Evolutionary conservation across 2,113 vertebrate species (phyloP), one percentile per base, ranked within the genome.

Genomic region (Saguinus midas): DNA sequence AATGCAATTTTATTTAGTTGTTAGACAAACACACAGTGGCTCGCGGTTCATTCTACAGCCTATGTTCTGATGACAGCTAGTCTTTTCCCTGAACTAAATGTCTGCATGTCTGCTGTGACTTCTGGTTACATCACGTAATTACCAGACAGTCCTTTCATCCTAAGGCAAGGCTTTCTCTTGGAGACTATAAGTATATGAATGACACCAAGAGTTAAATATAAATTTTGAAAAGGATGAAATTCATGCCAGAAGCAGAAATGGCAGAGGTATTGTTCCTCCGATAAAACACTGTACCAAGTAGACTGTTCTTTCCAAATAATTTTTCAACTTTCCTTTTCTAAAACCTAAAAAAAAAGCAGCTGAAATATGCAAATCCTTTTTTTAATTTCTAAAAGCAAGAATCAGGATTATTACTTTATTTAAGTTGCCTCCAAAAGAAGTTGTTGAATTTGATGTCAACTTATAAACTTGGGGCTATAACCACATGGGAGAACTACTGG

Each of bases 1-100:
- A 96, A 1, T 6, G 35, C 76, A 78, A 58, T 97, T 95, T 95
- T 92, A 97, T 94, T 95, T 80, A 48, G 61, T 20, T 64, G 37
- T 81, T 25, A 9, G 78, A 78, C 73, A 95, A 97, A 95, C 68
- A 97, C 86, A 57, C 21, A n/a, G 29, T 58, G 37, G 37, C 91
- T 98, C 75, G 68, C 61, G 27, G 3, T 95, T 55, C 80, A 2
- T 61, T 85, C 86, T 87, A 27, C 88, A 88, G 83, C 43, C 73
- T 68, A 0, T 73, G 72, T 84, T 91, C 48, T 58, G 50, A 95
- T 58, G 68, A 94, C 78, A 94, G 94, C 50, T 66, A 66, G 25
- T 23, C 87, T 97, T 96, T 95, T 79, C 70, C 61, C 96, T 45
- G 61, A 81, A 8, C 43, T 70, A 21, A 76, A 66, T n/a, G 7